Percentiles rank a stretch among this genome's conserved stretches.
Conservation (phyloP, 1,140 invertebrate species). For the Geopemphigus sp. region DNA sequence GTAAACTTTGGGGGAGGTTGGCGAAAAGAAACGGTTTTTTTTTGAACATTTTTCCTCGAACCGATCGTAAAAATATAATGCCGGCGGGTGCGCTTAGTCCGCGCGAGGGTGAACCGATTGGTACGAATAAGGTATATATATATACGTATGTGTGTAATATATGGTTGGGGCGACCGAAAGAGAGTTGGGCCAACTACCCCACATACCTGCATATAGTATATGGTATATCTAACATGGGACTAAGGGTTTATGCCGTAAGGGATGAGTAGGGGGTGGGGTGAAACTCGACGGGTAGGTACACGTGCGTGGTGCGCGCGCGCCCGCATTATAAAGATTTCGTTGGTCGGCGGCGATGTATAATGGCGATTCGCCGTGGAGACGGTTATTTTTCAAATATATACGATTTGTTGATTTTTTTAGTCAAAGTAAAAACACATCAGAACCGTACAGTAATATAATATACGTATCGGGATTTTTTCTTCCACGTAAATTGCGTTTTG, state of each 20-base stretch:
- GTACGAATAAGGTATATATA: neutral
- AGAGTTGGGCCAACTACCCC: neutral
- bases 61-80: no score
- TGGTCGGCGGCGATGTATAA: neutral
- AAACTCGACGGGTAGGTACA: neutral
- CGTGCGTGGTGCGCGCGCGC: neutral
- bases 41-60: constrained; percentile 21
- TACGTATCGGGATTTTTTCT: no score
- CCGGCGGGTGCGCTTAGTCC: neutral
- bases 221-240: constrained; percentile 3
- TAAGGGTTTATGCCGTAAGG: neutral
- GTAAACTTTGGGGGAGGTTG: constrained; percentile 1
- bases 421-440: no score
- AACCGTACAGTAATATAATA: no score
- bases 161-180: neutral
- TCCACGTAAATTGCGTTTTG: no score
- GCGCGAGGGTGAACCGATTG: neutral
- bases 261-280: neutral
- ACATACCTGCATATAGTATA: neutral
- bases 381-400: constrained; percentile 35
- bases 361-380: constrained; percentile 3
- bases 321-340: neutral
- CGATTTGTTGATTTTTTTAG: neutral
- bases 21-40: constrained; percentile 32
- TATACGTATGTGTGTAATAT: neutral